Evolutionary conservation across 2,113 vertebrate genomes (phyloP).

Genomic region (Leucopsar rothschildi): DNA sequence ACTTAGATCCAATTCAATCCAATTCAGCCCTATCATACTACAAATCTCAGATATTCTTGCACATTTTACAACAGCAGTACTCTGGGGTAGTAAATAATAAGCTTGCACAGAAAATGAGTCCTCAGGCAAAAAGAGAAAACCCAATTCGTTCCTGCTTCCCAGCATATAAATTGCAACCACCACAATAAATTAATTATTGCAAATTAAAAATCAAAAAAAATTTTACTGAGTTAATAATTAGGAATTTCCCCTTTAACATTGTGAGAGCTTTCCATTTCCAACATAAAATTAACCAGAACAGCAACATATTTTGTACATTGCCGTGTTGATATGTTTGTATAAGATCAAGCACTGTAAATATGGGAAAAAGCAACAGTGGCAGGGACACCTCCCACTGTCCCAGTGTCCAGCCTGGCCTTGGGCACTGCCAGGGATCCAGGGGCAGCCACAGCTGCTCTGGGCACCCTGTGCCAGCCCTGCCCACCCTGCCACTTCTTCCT

Average conservation of each 20-base stretch:
- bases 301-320: not conserved
- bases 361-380: not conserved
- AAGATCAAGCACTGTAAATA: not conserved
- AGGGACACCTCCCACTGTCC: not conserved
- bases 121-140: not conserved
- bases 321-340: not conserved
- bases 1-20: slow-evolving; percentile 34
- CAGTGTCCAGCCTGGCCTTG: not conserved
- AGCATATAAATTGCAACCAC: not conserved
- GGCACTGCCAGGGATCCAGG: not conserved
- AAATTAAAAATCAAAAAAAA: not conserved
- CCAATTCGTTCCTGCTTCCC: not conserved
- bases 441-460: not conserved
- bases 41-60: not conserved
- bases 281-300: not conserved
- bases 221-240: not conserved
- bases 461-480: not conserved
- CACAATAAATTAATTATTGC: not conserved
- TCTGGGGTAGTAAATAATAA: not conserved
- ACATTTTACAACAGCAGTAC: not conserved
- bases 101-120: not conserved
- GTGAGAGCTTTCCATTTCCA: not conserved
- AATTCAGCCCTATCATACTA: not conserved
- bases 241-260: not conserved
- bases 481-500: not conserved